Evolutionary conservation across 2,113 vertebrate species (phyloP), one percentile per base, ranked within the genome.

Genomic region (Tychaedon coryphoeus): DNA sequence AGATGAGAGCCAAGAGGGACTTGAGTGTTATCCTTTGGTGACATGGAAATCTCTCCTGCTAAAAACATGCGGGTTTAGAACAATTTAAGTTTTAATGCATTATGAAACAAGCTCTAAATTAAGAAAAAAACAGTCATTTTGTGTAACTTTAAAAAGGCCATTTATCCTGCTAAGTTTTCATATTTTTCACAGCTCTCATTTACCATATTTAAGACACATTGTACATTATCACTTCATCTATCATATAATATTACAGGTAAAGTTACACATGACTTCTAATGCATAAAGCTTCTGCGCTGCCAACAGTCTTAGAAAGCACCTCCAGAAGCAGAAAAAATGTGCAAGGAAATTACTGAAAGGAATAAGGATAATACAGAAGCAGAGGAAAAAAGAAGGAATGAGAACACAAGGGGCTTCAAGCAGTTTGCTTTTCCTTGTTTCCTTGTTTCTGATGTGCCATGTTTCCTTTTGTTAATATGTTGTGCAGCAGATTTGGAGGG

Each of bases 161-260:
- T 92, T 17, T 86, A 48, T 96, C 82, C 72, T 73, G 64, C 70
- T 83, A 93, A 66, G 45, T 97, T 97, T 96, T 87, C 71, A 88
- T 77, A 78, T 95, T 95, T 96, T 92, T 96, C 69, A 90, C 67
- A 72, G 77, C 7, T 96, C 47, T 78, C 69, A 92, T 94, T 96
- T 91, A 71, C 85, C 48, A 31, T 88, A 54, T 42, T 96, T 70
- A 86, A 96, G 86, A 93, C 75, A 91, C 73, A 90, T 33, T 89
- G 75, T 70, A 91, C 76, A 22, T 90, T 95, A 93, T 82, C 82
- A 78, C 79, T 69, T 92, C 88, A 90, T 95, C 86, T 96, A 78
- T 95, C 91, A 84, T 90, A 61, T 66, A 82, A 86, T 93, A 53
- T 88, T 90, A 53, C 67, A 92, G 74, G 88, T 82, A 88, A 88